Conservation (phyloP, 2,888 invertebrate genomes). For the Mythimna ferrago region DNA sequence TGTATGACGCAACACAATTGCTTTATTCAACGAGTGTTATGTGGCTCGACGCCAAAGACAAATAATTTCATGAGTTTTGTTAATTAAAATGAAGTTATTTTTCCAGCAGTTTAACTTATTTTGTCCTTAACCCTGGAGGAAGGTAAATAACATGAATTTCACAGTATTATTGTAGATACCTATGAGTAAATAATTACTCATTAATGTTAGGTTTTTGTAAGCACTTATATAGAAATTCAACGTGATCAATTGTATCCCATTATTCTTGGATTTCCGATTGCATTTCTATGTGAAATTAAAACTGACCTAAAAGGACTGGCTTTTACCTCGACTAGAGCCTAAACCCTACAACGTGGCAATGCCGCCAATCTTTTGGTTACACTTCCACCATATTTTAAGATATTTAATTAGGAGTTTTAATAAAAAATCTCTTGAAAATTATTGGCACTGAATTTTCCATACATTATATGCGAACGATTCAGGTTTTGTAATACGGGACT, state of each 20-base stretch:
- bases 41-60: constrained; percentile 6
- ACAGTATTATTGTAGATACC: neutral
- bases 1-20: neutral
- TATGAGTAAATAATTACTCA: neutral
- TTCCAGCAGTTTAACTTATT: neutral
- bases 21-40: neutral
- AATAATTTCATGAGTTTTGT: neutral
- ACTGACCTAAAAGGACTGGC: too few species aligned
- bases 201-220: too few species aligned
- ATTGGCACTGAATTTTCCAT: too few species aligned
- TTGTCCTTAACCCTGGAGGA: neutral
- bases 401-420: too few species aligned
- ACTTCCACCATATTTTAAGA: too few species aligned
- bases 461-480: too few species aligned
- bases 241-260: too few species aligned
- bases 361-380: too few species aligned
- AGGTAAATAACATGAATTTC: neutral
- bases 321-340: too few species aligned
- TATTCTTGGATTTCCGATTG: neutral
- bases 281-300: constrained; percentile 5
- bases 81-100: neutral
- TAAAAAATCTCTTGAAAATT: too few species aligned
- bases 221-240: neutral
- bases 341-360: too few species aligned
- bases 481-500: too few species aligned